Evolutionary conservation across 64 coral and sea anemone species (phyloP).

Genomic region (Montipora sp.): DNA sequence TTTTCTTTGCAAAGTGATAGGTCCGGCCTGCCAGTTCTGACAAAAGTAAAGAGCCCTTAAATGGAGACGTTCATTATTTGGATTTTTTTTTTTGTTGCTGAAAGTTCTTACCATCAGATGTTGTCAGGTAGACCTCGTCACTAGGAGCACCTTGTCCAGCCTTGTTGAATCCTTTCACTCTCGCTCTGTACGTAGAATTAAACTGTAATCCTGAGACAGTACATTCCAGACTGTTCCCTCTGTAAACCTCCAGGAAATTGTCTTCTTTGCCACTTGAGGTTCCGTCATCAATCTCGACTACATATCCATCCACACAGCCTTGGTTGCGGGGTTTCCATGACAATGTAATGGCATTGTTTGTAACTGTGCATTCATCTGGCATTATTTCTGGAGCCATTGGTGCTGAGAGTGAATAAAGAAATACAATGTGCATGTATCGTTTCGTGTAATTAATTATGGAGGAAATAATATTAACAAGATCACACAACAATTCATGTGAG

Average conservation of each 20-base stretch:
- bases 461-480: too few relatives aligned
- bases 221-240: slow-evolving; percentile 81
- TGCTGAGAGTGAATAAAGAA: slow-evolving; percentile 38
- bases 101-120: slow-evolving; percentile 86
- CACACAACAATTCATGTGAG: too few relatives aligned
- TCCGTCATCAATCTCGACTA: slow-evolving; percentile 97
- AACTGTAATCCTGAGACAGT: slow-evolving; percentile 94
- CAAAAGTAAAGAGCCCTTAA: too few relatives aligned
- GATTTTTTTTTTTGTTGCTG: background rate
- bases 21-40: too few relatives aligned
- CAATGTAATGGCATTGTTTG: slow-evolving; percentile 91
- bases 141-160: slow-evolving; percentile 91
- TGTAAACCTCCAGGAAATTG: slow-evolving; percentile 90
- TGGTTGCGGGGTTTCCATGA: slow-evolving; percentile 91
- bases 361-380: slow-evolving; percentile 92
- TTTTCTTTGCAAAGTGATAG: too few relatives aligned
- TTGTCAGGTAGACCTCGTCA: slow-evolving; percentile 92
- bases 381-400: slow-evolving; percentile 94
- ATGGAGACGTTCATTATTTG: too few relatives aligned
- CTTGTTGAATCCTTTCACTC: slow-evolving; percentile 86
- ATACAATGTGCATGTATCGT: too few relatives aligned
- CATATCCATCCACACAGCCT: slow-evolving; percentile 84
- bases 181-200: slow-evolving; percentile 96
- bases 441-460: too few relatives aligned
- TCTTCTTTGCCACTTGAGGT: slow-evolving; percentile 70